Evolutionary conservation across 2,888 invertebrate genomes (phyloP).

Genomic region (Liposcelis brunnea): DNA sequence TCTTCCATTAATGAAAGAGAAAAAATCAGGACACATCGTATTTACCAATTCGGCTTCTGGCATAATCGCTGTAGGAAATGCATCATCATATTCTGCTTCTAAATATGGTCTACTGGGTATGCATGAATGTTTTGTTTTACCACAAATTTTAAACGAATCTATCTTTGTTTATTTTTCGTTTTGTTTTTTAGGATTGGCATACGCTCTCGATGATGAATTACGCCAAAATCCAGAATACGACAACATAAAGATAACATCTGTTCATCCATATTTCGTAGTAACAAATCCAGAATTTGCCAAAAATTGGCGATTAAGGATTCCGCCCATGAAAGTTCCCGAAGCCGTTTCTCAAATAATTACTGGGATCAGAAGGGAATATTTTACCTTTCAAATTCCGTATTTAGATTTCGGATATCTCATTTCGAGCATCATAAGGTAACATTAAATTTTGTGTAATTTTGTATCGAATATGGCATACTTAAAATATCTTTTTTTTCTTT

Average conservation of each 20-base stretch:
- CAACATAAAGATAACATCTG: neutral
- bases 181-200: neutral
- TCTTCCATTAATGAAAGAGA: neutral
- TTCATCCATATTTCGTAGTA: neutral
- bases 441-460: too few species aligned
- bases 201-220: neutral
- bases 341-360: neutral
- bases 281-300: neutral
- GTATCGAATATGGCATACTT: too few species aligned
- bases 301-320: neutral
- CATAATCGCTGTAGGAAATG: neutral
- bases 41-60: neutral
- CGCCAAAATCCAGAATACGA: neutral
- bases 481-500: too few species aligned
- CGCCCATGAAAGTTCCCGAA: neutral
- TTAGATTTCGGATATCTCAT: neutral
- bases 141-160: too few species aligned
- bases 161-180: neutral
- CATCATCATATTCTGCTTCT: neutral
- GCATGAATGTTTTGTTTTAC: neutral
- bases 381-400: neutral
- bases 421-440: neutral
- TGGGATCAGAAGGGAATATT: neutral
- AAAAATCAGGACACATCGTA: neutral
- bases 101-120: neutral